Base-by-base conservation (phyloP, 2,113 vertebrate genomes). In the Erpornis zantholeuca region DNA sequence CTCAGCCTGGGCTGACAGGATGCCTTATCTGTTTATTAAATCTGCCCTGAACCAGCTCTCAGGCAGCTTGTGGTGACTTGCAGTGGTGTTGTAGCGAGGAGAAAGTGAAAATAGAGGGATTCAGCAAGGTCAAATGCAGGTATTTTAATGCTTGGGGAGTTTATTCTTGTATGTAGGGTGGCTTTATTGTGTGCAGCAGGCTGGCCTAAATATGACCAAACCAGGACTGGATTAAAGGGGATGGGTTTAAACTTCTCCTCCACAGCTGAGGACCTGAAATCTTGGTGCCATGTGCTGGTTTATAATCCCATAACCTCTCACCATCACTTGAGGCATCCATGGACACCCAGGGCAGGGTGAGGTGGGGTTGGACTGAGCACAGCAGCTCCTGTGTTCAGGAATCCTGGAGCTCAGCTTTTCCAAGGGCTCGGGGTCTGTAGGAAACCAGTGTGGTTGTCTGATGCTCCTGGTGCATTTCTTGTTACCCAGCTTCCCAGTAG, bases 11-110 rank as follows among this genome's bases (percentile, higher is more conserved):
- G 61, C 52, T 83, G 86, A 61, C 73, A 80, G 75, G 31, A 31
- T 42, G 54, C 52, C 20, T 91, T 93, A 92, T 93, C 92, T 93
- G 68, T 69, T 91, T 57, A 36, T 84, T 69, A 78, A 70, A 94
- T 94, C 64, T 57, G 45, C 53, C 64, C 13, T 59, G 54, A 82
- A 53, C 52, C 40, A 71, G 47, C 75, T 80, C 10, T 3, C 49
- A n/a, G 40, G 18, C 33, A 64, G 71, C 79, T 25, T 52, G 54
- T 94, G 93, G 92, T 73, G 35, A 63, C 87, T 91, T 72, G 64
- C 20, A 76, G 63, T 45, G 82, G 52, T 69, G 90, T 88, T 88
- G 54, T 63, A 86, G 56, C 4, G 72, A 68, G 69, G 57, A 33
- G 64, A 86, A 60, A 66, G 60, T 83, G 3, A 92, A 95, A 93